Percentiles rank a stretch among this genome's conserved stretches.
Conservation (phyloP, 2,888 invertebrate genomes). For the Drosophila anceps region DNA sequence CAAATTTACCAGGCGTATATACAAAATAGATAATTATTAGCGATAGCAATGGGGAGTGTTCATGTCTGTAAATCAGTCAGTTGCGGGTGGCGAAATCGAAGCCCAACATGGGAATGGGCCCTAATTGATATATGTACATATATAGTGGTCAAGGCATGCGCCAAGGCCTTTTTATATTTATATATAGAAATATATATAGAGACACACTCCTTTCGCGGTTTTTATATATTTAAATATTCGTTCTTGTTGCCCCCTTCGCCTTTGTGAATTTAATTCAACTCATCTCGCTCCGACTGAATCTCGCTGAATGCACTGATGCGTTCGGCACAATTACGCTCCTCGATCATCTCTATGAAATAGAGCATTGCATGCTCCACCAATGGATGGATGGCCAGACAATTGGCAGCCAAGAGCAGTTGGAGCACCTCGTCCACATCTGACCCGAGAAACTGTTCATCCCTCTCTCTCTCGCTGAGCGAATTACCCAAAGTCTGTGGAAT, state of each 20-base stretch:
- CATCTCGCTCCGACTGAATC: neutral
- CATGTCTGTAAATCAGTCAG: conserved; percentile 4
- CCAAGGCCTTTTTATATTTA: neutral
- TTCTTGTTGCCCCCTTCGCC: neutral
- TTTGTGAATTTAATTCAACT: neutral
- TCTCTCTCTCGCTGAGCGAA: neutral
- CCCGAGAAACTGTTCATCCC: conserved; percentile 51
- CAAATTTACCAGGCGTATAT: conserved; percentile 1
- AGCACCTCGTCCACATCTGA: conserved; percentile 27
- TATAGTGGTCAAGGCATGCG: conserved; percentile 25
- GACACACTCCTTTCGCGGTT: neutral
- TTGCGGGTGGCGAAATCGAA: conserved; percentile 1
- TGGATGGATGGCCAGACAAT: conserved; percentile 40
- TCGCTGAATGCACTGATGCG: neutral
- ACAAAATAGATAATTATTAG: conserved; percentile 5
- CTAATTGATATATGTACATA: conserved; percentile 19
- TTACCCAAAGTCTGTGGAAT: conserved; percentile 4
- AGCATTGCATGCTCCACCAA: conserved; percentile 33
- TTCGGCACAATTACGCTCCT: conserved; percentile 15
- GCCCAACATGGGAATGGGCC: conserved; percentile 14
- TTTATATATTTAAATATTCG: neutral
- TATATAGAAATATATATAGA: neutral
- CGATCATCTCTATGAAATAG: conserved; percentile 34
- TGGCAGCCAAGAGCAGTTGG: conserved; percentile 49
- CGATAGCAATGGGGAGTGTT: conserved; percentile 18